Conservation (phyloP, 2,797 vertebrate species). For the Rhadinocentrus ornatus region DNA sequence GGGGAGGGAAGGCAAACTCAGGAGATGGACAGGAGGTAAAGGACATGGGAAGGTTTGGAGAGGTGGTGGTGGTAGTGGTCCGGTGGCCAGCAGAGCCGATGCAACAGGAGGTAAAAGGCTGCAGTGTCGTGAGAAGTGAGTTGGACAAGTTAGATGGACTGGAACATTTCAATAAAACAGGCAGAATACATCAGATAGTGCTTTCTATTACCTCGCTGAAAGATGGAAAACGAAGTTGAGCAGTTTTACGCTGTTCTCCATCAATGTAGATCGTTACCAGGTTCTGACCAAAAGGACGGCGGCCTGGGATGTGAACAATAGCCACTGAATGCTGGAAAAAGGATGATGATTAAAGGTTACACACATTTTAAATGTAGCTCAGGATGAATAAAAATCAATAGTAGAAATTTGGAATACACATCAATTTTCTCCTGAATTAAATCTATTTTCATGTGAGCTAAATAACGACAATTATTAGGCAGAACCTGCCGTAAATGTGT, state of each 20-base stretch:
- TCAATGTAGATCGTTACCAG: constrained; percentile 91
- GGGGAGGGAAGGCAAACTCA: constrained; percentile 81
- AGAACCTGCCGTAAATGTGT: not conserved
- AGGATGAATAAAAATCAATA: too few species aligned
- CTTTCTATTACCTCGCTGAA: constrained; percentile 87
- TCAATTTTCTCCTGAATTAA: constrained; percentile 12
- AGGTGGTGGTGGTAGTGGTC: constrained; percentile 89
- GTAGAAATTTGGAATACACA: not conserved
- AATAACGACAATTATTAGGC: constrained; percentile 11
- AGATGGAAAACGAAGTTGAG: constrained; percentile 91
- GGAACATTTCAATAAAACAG: constrained; percentile 11
- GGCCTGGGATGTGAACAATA: constrained; percentile 89
- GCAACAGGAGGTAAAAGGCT: constrained; percentile 98
- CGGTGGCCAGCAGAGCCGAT: constrained; percentile 96
- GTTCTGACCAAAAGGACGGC: constrained; percentile 95
- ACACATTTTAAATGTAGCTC: not conserved
- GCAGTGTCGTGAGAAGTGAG: constrained; percentile 3
- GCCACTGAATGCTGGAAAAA: constrained; percentile 89
- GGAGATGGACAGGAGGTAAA: constrained; percentile 51
- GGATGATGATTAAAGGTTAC: not conserved
- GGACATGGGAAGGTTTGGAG: constrained; percentile 70
- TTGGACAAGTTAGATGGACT: constrained; percentile 17
- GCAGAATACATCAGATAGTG: not conserved
- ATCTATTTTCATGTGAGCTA: constrained; percentile 24
- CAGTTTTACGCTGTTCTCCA: constrained; percentile 84